Evolutionary conservation across 2,113 vertebrate species (phyloP).

Genomic region (Callipepla squamata): DNA sequence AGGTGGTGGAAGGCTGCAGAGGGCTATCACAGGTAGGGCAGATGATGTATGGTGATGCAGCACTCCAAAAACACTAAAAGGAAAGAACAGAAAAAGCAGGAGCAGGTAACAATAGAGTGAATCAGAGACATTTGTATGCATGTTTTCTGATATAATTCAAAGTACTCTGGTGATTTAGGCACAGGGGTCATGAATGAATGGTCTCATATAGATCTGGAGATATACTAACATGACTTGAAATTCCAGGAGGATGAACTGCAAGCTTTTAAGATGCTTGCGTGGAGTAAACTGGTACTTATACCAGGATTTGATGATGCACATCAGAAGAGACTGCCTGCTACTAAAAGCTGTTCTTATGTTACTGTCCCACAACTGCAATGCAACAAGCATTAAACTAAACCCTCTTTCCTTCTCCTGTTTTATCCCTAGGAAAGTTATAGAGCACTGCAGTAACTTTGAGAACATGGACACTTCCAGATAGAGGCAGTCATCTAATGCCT

Average conservation of each 20-base stretch:
- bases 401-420: slow-evolving; percentile 31
- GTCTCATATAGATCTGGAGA: background rate
- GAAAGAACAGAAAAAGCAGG: background rate
- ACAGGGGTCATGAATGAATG: background rate
- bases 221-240: background rate
- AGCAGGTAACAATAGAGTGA: background rate
- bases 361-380: background rate
- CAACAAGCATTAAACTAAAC: slow-evolving; percentile 21
- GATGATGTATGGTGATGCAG: background rate
- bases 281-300: background rate
- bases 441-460: slow-evolving; percentile 94
- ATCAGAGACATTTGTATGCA: background rate
- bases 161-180: background rate
- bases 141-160: background rate
- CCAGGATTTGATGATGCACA: rapidly evolving
- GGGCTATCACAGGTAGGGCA: background rate
- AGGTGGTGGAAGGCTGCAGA: background rate
- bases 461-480: slow-evolving; percentile 96
- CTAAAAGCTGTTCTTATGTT: background rate
- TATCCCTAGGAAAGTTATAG: slow-evolving; percentile 91
- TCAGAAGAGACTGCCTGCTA: background rate
- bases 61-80: background rate
- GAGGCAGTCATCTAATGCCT: slow-evolving; percentile 70
- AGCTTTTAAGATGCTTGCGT: background rate
- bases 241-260: background rate